Conservation (phyloP, 2,888 invertebrate genomes). For the Drosophila ustulata region DNA sequence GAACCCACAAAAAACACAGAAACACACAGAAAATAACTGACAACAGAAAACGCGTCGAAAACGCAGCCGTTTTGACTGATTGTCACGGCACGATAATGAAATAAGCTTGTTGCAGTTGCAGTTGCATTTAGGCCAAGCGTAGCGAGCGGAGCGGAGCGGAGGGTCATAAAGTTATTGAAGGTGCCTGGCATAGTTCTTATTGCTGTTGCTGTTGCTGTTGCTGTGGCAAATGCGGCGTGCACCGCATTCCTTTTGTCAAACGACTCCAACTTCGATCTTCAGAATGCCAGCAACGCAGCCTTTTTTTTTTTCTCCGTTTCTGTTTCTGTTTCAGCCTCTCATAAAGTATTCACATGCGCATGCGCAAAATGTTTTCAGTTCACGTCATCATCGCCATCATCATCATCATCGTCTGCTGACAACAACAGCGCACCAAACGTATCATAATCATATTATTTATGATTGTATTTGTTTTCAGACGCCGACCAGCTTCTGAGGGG, state of each 20-base stretch:
- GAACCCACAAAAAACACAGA: slow-evolving; percentile 13
- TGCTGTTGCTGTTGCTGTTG: slow-evolving; percentile 2
- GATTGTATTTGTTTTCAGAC: slow-evolving; percentile 73
- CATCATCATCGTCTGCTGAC: slow-evolving; percentile 14
- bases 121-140: slow-evolving; percentile 28
- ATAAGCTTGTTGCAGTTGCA: slow-evolving; percentile 44
- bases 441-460: slow-evolving; percentile 80
- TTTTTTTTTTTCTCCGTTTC: slow-evolving; percentile 23
- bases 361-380: slow-evolving; percentile 46
- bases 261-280: slow-evolving; percentile 42
- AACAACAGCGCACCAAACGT: slow-evolving; percentile 38
- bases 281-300: slow-evolving; percentile 53
- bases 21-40: slow-evolving; percentile 9
- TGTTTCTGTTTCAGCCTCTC: neutral
- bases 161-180: slow-evolving; percentile 25
- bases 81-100: slow-evolving; percentile 75
- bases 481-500: slow-evolving; percentile 11
- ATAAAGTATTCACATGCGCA: slow-evolving; percentile 31
- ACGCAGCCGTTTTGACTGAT: slow-evolving; percentile 71
- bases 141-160: neutral
- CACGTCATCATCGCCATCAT: slow-evolving; percentile 13
- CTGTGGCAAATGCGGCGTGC: slow-evolving; percentile 32
- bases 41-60: slow-evolving; percentile 51
- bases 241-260: slow-evolving; percentile 62
- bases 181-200: slow-evolving; percentile 32